Evolutionary conservation across 2,113 vertebrate genomes (phyloP).

Genomic region (Macaca fascicularis): T2T-MFA8v1.1 NC_088375.1:152208001-152208500

Average conservation of each 20-base stretch:
- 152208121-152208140: background rate
- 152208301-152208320: background rate
- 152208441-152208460: background rate
- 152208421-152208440: background rate
- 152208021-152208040: background rate
- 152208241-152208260: background rate
- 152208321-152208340: background rate
- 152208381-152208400: background rate
- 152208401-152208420: background rate
- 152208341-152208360: background rate
- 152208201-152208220: background rate
- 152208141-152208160: constrained; percentile 39
- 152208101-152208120: background rate
- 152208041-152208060: background rate
- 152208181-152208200: background rate
- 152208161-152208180: constrained; percentile 6
- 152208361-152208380: background rate
- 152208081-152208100: background rate
- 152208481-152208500: background rate
- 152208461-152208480: background rate
- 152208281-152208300: background rate
- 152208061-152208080: background rate
- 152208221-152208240: constrained; percentile 12
- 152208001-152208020: background rate
- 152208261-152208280: background rate